Evolutionary conservation across 2,888 invertebrate species (phyloP).

Genomic region (Galerucella nymphaeae): DNA sequence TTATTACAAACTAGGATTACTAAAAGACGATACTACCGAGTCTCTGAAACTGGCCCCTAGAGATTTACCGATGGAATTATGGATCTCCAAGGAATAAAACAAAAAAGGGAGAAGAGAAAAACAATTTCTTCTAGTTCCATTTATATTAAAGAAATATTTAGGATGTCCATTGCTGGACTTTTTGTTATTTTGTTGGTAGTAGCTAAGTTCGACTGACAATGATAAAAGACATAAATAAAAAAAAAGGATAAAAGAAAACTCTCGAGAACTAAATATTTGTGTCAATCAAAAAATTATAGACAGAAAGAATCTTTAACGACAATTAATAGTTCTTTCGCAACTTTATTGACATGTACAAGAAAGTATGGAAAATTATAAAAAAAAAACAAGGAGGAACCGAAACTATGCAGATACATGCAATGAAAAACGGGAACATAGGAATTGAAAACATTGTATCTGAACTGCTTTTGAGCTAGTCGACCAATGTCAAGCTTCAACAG

Average conservation of each 20-base stretch:
- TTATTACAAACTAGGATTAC: background rate
- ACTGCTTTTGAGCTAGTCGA: too few relatives aligned
- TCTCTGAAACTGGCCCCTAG: slow-evolving; percentile 11
- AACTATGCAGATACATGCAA: too few relatives aligned
- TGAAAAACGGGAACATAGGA: too few relatives aligned
- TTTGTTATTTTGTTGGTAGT: background rate
- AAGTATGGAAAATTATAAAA: background rate
- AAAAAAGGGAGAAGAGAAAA: slow-evolving; percentile 1
- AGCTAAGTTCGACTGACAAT: background rate
- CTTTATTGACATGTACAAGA: background rate
- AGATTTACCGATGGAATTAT: slow-evolving; percentile 11
- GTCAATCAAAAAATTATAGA: background rate
- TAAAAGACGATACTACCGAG: slow-evolving; percentile 4
- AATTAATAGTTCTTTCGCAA: background rate
- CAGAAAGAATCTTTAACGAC: background rate
- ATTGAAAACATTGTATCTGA: too few relatives aligned
- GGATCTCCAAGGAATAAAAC: slow-evolving; percentile 12
- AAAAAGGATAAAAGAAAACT: background rate
- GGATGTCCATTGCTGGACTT: slow-evolving; percentile 3
- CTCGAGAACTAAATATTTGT: background rate
- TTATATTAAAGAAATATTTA: slow-evolving; percentile 13
- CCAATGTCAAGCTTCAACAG: too few relatives aligned
- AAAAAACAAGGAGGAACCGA: background rate
- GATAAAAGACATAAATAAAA: background rate
- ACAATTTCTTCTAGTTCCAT: slow-evolving; percentile 12